Conservation (phyloP, 2,888 invertebrate genomes). For the Chironomus tentans region DNA sequence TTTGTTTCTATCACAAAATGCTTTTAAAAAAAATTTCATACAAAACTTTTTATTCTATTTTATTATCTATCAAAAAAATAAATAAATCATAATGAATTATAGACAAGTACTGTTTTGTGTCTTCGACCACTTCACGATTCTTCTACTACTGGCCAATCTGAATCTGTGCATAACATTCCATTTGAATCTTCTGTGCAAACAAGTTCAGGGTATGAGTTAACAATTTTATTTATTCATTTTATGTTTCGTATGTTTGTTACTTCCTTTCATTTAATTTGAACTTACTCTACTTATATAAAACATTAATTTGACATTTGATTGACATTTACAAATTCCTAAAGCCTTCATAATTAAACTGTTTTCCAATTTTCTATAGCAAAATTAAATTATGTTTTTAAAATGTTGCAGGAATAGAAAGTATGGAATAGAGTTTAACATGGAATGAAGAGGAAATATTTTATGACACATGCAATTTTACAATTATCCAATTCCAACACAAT, state of each 20-base stretch:
- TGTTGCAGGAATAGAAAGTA: too few species aligned
- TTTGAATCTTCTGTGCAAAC: constrained; percentile 31
- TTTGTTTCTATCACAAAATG: not conserved
- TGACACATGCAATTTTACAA: too few species aligned
- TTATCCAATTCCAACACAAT: too few species aligned
- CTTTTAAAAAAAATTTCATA: not conserved
- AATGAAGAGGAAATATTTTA: too few species aligned
- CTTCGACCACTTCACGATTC: constrained; percentile 40
- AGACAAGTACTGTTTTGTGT: constrained; percentile 40
- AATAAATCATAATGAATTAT: constrained; percentile 18
- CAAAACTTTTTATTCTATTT: not conserved
- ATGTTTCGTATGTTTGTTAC: not conserved
- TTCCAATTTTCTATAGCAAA: too few species aligned
- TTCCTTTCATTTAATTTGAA: not conserved
- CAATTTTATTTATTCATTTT: not conserved
- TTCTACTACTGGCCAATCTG: constrained; percentile 36
- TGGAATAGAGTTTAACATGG: too few species aligned
- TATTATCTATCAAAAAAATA: constrained; percentile 4
- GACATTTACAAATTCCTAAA: not conserved
- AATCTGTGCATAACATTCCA: constrained; percentile 38
- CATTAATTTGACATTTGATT: not conserved
- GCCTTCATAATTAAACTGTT: too few species aligned
- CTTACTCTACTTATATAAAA: not conserved
- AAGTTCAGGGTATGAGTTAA: constrained; percentile 32
- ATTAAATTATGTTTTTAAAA: too few species aligned